Evolutionary conservation across 2,888 invertebrate genomes (phyloP).

Genomic region (Chaetoderma sp.): DNA sequence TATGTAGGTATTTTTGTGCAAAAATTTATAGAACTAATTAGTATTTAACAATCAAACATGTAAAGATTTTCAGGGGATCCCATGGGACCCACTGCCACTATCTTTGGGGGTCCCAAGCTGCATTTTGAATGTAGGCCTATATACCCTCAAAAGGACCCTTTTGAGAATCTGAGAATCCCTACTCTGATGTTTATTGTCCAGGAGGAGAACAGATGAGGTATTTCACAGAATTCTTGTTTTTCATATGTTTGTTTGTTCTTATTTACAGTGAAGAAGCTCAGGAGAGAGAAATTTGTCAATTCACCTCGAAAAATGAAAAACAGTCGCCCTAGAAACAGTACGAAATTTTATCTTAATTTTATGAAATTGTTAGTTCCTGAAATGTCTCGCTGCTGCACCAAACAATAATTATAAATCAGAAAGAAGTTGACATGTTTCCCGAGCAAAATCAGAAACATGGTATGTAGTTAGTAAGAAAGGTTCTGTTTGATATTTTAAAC

Average conservation of each 20-base stretch:
- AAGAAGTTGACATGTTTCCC: no score
- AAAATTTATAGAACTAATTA: no score
- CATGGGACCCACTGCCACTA: no score
- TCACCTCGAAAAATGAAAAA: constrained; percentile 60
- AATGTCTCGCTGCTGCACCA: no score
- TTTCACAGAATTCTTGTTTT: neutral
- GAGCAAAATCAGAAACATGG: no score
- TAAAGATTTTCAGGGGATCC: neutral
- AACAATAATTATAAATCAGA: no score
- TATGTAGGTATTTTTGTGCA: no score
- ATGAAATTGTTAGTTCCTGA: neutral
- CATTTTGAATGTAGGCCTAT: neutral
- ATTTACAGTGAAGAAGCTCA: constrained; percentile 57
- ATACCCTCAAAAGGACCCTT: no score
- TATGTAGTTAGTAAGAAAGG: no score
- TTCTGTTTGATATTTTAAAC: no score
- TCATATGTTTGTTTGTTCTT: neutral
- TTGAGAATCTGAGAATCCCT: neutral
- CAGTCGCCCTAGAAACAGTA: constrained; percentile 53
- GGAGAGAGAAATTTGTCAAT: constrained; percentile 57
- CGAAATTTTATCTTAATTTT: constrained; percentile 10
- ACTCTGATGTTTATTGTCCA: neutral
- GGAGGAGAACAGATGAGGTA: neutral
- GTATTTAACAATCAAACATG: no score
- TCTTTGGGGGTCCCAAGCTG: no score